Conservation (phyloP, 2,797 vertebrate genomes). For the Apodemus agrarius region DNA sequence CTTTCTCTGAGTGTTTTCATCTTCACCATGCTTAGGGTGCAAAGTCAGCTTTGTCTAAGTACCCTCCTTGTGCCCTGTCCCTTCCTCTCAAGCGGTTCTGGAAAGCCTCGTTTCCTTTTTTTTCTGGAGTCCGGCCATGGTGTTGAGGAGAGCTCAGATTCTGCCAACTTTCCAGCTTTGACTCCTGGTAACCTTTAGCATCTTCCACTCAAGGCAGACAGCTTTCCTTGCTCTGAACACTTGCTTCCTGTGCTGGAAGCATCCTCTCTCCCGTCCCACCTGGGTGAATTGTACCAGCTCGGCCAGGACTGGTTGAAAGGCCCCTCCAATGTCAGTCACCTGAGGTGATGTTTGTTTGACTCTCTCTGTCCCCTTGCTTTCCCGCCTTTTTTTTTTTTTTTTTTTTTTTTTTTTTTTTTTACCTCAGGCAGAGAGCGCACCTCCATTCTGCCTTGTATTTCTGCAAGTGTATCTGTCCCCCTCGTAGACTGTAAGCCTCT, state of each 20-base stretch:
- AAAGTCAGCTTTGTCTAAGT: neutral
- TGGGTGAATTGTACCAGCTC: neutral
- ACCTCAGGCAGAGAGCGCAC: neutral
- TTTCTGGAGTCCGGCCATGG: neutral
- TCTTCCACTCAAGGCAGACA: rapidly evolving
- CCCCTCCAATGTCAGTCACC: rapidly evolving
- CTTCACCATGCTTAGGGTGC: neutral
- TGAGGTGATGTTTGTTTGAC: no score
- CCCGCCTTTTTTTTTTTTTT: no score
- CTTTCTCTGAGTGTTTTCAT: neutral
- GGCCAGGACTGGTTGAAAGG: rapidly evolving
- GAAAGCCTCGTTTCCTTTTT: neutral
- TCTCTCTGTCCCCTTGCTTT: neutral
- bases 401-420: no score
- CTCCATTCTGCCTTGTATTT: neutral
- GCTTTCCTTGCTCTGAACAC: neutral
- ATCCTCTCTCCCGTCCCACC: neutral
- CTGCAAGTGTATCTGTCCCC: neutral
- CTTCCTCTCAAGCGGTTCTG: neutral
- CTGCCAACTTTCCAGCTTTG: neutral
- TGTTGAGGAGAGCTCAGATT: neutral
- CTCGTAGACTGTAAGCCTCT: neutral
- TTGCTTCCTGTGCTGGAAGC: neutral
- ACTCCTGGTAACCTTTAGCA: neutral
- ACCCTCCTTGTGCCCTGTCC: neutral